Evolutionary conservation across 1,140 invertebrate genomes (phyloP).

Genomic region (Helicoverpa zea): DNA sequence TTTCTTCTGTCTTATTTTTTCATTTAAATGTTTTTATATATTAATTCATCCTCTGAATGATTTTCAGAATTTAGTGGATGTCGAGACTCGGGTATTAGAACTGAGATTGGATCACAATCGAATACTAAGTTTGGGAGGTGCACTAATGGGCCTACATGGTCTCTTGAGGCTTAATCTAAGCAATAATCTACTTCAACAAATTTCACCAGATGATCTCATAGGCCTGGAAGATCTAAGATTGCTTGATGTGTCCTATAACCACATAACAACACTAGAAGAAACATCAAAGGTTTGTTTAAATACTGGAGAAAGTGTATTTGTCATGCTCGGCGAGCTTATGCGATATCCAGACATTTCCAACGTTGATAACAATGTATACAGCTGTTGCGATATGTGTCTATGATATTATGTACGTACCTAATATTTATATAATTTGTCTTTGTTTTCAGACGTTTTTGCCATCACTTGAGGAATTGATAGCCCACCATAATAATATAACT

Average conservation of each 20-base stretch:
- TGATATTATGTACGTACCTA: neutral
- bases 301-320: slow-evolving; percentile 6
- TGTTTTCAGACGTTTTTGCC: slow-evolving; percentile 91
- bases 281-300: slow-evolving; percentile 91
- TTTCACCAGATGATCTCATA: slow-evolving; percentile 91
- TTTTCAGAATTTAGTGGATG: slow-evolving; percentile 91
- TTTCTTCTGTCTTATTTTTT: neutral
- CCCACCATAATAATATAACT: slow-evolving; percentile 91
- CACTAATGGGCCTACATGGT: slow-evolving; percentile 91
- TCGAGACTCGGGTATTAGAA: slow-evolving; percentile 90
- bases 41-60: neutral
- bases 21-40: neutral
- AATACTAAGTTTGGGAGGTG: slow-evolving; percentile 90
- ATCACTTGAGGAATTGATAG: slow-evolving; percentile 91
- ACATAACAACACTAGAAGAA: slow-evolving; percentile 91
- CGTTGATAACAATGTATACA: neutral
- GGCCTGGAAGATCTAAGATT: slow-evolving; percentile 90
- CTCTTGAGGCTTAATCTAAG: slow-evolving; percentile 91
- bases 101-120: slow-evolving; percentile 91
- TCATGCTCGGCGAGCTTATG: slow-evolving; percentile 59
- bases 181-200: slow-evolving; percentile 90
- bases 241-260: slow-evolving; percentile 92
- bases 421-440: slow-evolving; percentile 13
- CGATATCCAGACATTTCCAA: slow-evolving; percentile 48
- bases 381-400: slow-evolving; percentile 30